Evolutionary conservation across 2,888 invertebrate genomes (phyloP).

Genomic region (Macrosiphum euphorbiae): DNA sequence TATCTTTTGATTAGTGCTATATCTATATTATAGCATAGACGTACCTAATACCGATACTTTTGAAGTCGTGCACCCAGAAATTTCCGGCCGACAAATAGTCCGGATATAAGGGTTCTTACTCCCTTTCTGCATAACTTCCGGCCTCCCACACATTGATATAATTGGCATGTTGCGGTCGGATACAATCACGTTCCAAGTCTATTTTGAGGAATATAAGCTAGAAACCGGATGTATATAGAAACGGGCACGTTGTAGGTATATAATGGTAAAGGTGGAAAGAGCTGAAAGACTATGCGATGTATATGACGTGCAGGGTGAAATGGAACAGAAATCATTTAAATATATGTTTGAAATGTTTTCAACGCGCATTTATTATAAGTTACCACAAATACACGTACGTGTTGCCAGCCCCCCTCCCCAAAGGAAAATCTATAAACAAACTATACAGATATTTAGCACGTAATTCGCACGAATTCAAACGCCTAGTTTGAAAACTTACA

Average conservation of each 20-base stretch:
- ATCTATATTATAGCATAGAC: background rate
- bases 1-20: background rate
- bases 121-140: conserved; percentile 12
- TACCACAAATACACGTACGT: too few species aligned
- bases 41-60: background rate
- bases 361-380: background rate
- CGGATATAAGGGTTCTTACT: background rate
- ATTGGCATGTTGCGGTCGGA: conserved; percentile 5
- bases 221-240: conserved; percentile 9
- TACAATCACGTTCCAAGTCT: background rate
- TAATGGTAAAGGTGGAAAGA: background rate
- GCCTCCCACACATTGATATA: conserved; percentile 13
- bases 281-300: background rate
- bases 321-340: background rate
- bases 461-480: too few species aligned
- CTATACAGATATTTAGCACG: too few species aligned
- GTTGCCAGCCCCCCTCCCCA: too few species aligned
- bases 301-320: background rate
- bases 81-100: conserved; percentile 28
- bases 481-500: too few species aligned
- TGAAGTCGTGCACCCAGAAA: conserved; percentile 7
- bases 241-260: background rate
- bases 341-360: background rate
- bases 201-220: background rate
- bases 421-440: too few species aligned